Conservation (phyloP, 2,113 vertebrate species). For the Sceloporus undulatus region DNA sequence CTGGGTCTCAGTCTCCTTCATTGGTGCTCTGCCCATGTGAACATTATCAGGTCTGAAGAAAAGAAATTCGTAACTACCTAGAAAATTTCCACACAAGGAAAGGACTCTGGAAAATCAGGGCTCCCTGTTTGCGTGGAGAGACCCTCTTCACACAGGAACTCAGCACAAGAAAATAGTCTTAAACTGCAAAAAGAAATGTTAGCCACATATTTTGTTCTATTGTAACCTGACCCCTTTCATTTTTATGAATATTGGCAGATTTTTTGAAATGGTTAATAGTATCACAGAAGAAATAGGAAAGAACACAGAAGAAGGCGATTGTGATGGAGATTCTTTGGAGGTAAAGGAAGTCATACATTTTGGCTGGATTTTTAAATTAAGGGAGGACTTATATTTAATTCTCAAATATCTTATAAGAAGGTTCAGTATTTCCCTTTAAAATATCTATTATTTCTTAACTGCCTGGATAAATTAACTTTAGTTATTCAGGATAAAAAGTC, state of each 20-base stretch:
- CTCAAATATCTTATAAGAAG: too few relatives aligned
- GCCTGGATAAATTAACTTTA: neutral
- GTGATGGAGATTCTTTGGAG: constrained; percentile 91
- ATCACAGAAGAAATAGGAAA: constrained; percentile 93
- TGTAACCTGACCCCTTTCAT: neutral
- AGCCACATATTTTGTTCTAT: neutral
- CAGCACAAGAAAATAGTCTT: neutral
- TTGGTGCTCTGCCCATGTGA: too few relatives aligned
- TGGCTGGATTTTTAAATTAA: neutral
- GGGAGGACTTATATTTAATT: too few relatives aligned
- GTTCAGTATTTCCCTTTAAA: constrained; percentile 19
- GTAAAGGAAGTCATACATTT: constrained; percentile 69
- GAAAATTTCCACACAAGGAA: too few relatives aligned
- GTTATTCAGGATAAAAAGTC: neutral
- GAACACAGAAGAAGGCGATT: constrained; percentile 90
- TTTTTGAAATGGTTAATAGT: constrained; percentile 96
- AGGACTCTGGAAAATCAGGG: too few relatives aligned
- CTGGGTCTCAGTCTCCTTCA: too few relatives aligned
- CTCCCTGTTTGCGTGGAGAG: too few relatives aligned
- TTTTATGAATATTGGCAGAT: constrained; percentile 77
- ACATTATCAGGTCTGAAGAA: too few relatives aligned
- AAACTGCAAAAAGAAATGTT: neutral
- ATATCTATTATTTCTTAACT: neutral
- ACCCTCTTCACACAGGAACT: too few relatives aligned
- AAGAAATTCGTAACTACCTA: too few relatives aligned